Conservation (phyloP, 2,797 vertebrate species). For the Clamator glandarius region DNA sequence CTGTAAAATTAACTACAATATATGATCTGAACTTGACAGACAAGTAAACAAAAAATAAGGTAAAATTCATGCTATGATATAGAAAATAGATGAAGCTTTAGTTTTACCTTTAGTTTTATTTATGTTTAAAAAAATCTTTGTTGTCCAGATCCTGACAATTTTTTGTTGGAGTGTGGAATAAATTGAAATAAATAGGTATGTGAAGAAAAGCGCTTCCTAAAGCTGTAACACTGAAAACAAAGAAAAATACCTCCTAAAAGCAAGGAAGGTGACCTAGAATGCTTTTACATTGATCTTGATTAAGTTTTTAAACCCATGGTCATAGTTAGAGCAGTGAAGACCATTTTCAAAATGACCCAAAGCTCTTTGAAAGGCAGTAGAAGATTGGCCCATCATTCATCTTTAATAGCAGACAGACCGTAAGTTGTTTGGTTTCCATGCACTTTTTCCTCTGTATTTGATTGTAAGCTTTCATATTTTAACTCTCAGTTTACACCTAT, state of each 20-base stretch:
- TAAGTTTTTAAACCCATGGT: not conserved
- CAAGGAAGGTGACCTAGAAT: not conserved
- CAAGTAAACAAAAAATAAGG: not conserved
- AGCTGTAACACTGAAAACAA: not conserved
- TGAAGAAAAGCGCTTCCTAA: not conserved
- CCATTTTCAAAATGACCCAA: not conserved
- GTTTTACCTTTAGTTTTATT: not conserved
- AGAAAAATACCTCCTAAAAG: not conserved
- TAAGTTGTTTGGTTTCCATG: not conserved
- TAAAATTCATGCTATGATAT: not conserved
- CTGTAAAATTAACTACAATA: not conserved
- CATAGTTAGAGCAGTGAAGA: not conserved
- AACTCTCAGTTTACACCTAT: not conserved
- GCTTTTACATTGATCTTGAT: constrained; percentile 20
- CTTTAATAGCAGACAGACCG: not conserved
- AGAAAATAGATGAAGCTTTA: not conserved
- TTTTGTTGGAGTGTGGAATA: not conserved
- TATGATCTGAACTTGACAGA: not conserved
- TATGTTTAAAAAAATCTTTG: not conserved
- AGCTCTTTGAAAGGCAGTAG: not conserved
- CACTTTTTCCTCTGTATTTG: not conserved
- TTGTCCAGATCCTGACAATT: not conserved
- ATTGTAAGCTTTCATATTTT: not conserved
- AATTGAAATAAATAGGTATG: not conserved
- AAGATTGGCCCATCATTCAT: not conserved